Percentiles rank a stretch among this genome's conserved stretches.
Conservation (phyloP, 2,113 vertebrate genomes). For the Hystrix brachyura region DNA sequence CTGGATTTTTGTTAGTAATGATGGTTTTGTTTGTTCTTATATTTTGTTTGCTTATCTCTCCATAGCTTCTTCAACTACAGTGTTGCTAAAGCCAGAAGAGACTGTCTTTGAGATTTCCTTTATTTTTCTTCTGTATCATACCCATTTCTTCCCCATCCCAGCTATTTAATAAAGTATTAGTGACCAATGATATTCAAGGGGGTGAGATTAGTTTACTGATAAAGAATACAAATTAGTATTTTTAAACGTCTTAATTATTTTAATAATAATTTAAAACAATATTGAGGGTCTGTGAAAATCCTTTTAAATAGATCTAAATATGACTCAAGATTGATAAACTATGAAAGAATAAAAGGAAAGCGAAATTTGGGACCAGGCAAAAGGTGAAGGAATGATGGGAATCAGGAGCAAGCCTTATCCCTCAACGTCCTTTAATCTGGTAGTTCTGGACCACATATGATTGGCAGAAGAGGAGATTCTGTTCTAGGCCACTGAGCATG, state of each 20-base stretch:
- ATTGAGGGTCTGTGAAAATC: not conserved
- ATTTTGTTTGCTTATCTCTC: not conserved
- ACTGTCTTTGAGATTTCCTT: not conserved
- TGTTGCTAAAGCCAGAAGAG: not conserved
- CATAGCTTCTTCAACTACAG: not conserved
- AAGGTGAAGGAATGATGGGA: not conserved
- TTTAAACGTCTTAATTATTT: not conserved
- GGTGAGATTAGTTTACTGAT: constrained; percentile 3
- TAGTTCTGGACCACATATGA: not conserved
- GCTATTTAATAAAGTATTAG: not conserved
- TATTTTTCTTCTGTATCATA: not conserved
- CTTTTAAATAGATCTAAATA: not conserved
- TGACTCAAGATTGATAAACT: not conserved
- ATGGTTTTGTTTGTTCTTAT: not conserved
- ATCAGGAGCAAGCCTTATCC: not conserved
- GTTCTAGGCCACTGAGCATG: not conserved
- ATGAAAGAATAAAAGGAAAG: not conserved
- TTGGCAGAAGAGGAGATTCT: not conserved
- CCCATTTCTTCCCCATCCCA: not conserved
- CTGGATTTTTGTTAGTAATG: not conserved
- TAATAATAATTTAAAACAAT: not conserved
- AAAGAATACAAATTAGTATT: constrained; percentile 7
- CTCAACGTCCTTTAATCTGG: no score
- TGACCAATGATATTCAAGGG: not conserved
- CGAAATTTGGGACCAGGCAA: not conserved